Evolutionary conservation across 1,140 invertebrate genomes (phyloP).

Genomic region (Muscidifurax raptorellus): DNA sequence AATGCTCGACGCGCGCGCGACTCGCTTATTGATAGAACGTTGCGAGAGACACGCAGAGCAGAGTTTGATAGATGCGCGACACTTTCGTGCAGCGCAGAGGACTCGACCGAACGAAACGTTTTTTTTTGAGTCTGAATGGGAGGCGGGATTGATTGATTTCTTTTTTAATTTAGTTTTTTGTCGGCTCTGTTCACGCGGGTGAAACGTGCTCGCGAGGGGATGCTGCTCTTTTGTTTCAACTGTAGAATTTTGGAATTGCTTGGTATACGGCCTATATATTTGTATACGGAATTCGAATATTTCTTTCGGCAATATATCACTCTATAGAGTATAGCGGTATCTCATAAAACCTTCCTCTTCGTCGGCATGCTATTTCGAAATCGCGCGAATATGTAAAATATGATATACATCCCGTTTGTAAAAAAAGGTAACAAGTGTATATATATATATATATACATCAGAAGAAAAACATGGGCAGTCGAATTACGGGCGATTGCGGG

Average conservation of each 20-base stretch:
- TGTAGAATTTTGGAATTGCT: not conserved
- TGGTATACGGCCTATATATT: not conserved
- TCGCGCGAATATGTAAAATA: not conserved
- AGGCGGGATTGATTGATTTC: constrained; percentile 25
- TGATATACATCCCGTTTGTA: not conserved
- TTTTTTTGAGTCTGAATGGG: not conserved
- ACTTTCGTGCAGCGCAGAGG: not conserved
- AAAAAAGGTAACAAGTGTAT: not conserved
- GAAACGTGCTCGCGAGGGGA: not conserved
- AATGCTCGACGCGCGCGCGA: constrained; percentile 28
- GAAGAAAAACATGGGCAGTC: constrained; percentile 16
- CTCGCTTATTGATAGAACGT: constrained; percentile 43
- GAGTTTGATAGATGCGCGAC: constrained; percentile 45
- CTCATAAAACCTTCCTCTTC: not conserved
- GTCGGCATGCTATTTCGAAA: not conserved
- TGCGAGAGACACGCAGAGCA: not conserved
- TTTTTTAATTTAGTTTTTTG: constrained; percentile 38
- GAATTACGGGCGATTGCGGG: constrained; percentile 29
- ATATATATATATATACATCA: not conserved
- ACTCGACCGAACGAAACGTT: not conserved
- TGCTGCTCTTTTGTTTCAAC: not conserved
- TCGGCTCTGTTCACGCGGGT: not conserved
- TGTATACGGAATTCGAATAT: not conserved
- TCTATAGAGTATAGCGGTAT: not conserved
- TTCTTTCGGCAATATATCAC: not conserved